Percentiles rank a stretch among this genome's conserved stretches.
Evolutionary conservation across 2,888 invertebrate species (phyloP).

Genomic region (Lottia scabra): DNA sequence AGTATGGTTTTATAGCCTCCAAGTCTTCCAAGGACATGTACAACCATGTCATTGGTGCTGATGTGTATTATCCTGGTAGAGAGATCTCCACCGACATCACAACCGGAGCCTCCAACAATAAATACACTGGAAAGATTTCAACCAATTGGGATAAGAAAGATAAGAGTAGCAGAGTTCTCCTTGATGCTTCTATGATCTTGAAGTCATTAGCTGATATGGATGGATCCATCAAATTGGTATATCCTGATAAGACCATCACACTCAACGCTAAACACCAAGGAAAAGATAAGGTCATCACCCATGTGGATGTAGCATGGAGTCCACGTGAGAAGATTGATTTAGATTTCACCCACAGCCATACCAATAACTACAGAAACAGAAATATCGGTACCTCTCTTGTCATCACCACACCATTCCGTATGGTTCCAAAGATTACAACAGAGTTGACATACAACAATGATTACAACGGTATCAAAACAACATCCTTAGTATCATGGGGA

Average conservation of each 20-base stretch:
- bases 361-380: not conserved
- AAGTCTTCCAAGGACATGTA: slow-evolving; percentile 19
- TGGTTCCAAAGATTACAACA: not conserved
- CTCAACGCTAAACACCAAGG: slow-evolving; percentile 34
- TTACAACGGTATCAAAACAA: slow-evolving; percentile 27
- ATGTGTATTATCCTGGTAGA: slow-evolving; percentile 35
- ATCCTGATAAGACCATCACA: slow-evolving; percentile 35
- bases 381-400: not conserved
- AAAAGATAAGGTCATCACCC: slow-evolving; percentile 32
- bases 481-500: slow-evolving; percentile 36
- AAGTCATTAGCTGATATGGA: slow-evolving; percentile 37
- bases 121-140: slow-evolving; percentile 33
- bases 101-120: slow-evolving; percentile 19
- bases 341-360: not conserved
- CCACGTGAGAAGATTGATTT: slow-evolving; percentile 33
- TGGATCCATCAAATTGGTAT: slow-evolving; percentile 27
- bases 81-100: slow-evolving; percentile 32
- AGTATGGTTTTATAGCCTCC: slow-evolving; percentile 24
- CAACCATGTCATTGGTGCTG: slow-evolving; percentile 22
- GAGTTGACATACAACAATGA: slow-evolving; percentile 30
- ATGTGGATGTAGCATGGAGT: slow-evolving; percentile 42
- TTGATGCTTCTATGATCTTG: slow-evolving; percentile 31
- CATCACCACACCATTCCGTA: not conserved
- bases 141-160: slow-evolving; percentile 45
- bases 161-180: slow-evolving; percentile 33